A percentile compares a stretch with the other conserved stretches of the same genome.
Evolutionary conservation across 2,797 vertebrate species (phyloP).

Genomic region (Sebastes vulpes): DNA sequence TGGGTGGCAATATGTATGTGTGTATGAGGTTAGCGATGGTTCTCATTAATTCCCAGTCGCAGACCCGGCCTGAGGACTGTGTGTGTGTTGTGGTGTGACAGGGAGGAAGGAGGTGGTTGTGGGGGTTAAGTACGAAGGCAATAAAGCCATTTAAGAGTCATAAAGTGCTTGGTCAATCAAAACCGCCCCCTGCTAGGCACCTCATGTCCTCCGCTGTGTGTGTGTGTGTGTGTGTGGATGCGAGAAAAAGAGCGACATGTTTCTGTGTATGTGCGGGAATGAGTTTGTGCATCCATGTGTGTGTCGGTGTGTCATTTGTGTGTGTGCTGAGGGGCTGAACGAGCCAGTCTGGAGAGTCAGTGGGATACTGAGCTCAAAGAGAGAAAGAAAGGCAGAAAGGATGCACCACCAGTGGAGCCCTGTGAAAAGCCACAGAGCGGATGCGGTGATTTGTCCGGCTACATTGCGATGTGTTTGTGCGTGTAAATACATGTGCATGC

Average conservation of each 20-base stretch:
- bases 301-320: neutral
- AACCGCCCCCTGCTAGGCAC: conserved; percentile 49
- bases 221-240: neutral
- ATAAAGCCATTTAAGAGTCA: conserved; percentile 66
- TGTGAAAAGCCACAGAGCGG: conserved; percentile 30
- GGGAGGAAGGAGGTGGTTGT: conserved; percentile 17
- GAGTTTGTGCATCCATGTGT: conserved; percentile 17
- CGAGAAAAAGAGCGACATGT: neutral
- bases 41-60: conserved; percentile 62
- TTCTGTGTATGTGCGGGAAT: neutral
- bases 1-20: conserved; percentile 23
- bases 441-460: conserved; percentile 30
- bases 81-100: conserved; percentile 33
- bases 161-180: conserved; percentile 72
- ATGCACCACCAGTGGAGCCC: conserved; percentile 33
- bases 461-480: neutral
- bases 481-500: conserved; percentile 11
- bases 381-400: conserved; percentile 17
- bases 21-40: conserved; percentile 28
- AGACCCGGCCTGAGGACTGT: conserved; percentile 29
- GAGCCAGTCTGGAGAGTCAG: conserved; percentile 45
- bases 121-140: conserved; percentile 50
- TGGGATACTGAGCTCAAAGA: conserved; percentile 44
- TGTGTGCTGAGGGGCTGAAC: conserved; percentile 5
- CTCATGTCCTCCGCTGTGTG: conserved; percentile 33